Evolutionary conservation across 1,140 invertebrate species (phyloP).

Genomic region (Hycleus phaleratus): DNA sequence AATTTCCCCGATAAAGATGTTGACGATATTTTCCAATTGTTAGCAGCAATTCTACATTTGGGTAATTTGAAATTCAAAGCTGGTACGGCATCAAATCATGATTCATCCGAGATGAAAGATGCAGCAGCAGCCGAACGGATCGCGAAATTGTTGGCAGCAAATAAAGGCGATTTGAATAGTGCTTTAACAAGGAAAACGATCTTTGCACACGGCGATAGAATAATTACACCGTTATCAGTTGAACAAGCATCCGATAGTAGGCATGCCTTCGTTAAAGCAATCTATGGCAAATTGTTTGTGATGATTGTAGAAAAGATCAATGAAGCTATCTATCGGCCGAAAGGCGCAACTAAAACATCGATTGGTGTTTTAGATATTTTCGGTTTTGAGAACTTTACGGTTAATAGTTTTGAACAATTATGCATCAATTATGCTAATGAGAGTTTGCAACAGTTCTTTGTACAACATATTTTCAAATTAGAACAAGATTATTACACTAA

Average conservation of each 20-base stretch:
- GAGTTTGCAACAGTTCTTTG: slow-evolving; percentile 95
- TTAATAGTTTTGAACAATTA: slow-evolving; percentile 92
- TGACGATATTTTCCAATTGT: slow-evolving; percentile 66
- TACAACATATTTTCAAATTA: slow-evolving; percentile 91
- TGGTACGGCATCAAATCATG: slow-evolving; percentile 65
- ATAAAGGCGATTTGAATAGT: slow-evolving; percentile 59
- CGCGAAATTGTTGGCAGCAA: slow-evolving; percentile 62
- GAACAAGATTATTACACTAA: slow-evolving; percentile 89
- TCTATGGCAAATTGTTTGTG: slow-evolving; percentile 88
- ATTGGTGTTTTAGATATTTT: slow-evolving; percentile 95
- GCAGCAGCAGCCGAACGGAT: slow-evolving; percentile 54
- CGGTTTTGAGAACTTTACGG: slow-evolving; percentile 91
- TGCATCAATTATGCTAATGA: slow-evolving; percentile 98
- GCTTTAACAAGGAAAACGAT: slow-evolving; percentile 82
- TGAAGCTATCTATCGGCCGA: slow-evolving; percentile 68
- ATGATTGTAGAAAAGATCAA: slow-evolving; percentile 90
- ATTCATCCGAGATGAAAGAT: slow-evolving; percentile 73
- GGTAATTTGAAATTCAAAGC: slow-evolving; percentile 86
- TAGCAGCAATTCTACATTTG: slow-evolving; percentile 79
- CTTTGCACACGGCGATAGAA: slow-evolving; percentile 72
- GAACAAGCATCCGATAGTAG: slow-evolving; percentile 71
- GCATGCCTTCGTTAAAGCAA: slow-evolving; percentile 87
- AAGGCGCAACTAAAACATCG: slow-evolving; percentile 51
- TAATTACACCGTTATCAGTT: slow-evolving; percentile 48
- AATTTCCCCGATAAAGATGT: slow-evolving; percentile 75